Evolutionary conservation across 2,888 invertebrate species (phyloP), one percentile per base, ranked within the genome.

Genomic region (Ectropis crepuscularia): DNA sequence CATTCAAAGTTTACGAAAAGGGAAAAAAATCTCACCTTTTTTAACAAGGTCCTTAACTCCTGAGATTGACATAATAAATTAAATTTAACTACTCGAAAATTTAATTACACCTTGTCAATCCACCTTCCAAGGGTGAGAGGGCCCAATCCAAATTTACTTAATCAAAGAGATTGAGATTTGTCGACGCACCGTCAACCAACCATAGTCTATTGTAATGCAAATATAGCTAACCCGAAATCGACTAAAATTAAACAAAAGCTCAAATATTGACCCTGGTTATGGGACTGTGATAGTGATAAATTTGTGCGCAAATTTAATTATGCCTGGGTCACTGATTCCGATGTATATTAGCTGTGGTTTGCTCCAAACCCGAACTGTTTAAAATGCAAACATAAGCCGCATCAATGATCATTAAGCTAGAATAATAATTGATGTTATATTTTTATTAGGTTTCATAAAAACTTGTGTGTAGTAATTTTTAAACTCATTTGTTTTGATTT

Each of bases 171-270:
- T 53, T 59, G 53, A 43, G 55, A 48, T 60, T 57, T 55, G 61
- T 57, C 51, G 61, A 60, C 57, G 61, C 53, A 53, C 28, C 39
- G 39, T 38, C 6, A 54, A 45, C 65, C 47, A 59, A 51, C 36
- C 60, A 50, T 54, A 11, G 46, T 46, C 2, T 37, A 69, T 65
- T 65, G 60, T 63, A 64, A 66, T 66, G 64, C 64, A 61, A 69
- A 67, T 70, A 60, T 58, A 50, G 37, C 57, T 53, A 57, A 53
- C 46, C 54, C 65, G n/a, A 54, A 70, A 63, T 65, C 59, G 53
- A 46, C 46, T 59, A 57, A 61, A 55, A 65, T 63, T 53, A 53
- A 46, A 41, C 45, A 46, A 50, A 57, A 9, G 41, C 9, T 42
- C 6, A 49, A 58, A 50, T 50, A 50, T 58, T 50, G 58, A 58